These are phyloP conservation scores for Torymus texanus DNA, from an alignment of 2,888 invertebrate species.

Conservation along the genomic window DNA sequence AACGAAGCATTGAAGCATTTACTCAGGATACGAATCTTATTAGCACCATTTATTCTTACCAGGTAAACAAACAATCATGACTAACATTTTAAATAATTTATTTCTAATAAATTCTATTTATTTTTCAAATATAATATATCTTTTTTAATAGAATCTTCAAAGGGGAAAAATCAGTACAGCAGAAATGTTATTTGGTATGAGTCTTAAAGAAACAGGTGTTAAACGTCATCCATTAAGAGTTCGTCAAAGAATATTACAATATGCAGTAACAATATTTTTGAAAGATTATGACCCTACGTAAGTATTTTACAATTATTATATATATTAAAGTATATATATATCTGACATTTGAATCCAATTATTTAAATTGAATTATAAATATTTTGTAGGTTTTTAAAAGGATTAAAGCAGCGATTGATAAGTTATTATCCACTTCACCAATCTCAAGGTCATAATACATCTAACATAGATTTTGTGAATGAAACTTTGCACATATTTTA, in stretches of 20 bases:
- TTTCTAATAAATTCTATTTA: neutral
- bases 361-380: conserved; percentile 24
- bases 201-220: conserved; percentile 91
- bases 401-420: conserved; percentile 83
- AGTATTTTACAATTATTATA: conserved; percentile 67
- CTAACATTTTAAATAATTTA: neutral
- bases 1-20: conserved; percentile 87
- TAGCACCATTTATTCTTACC: conserved; percentile 88
- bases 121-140: conserved; percentile 7
- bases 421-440: conserved; percentile 85
- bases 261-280: conserved; percentile 91
- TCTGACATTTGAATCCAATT: conserved; percentile 17
- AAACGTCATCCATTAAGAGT: conserved; percentile 91
- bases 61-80: conserved; percentile 77
- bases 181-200: conserved; percentile 95
- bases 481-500: conserved; percentile 87
- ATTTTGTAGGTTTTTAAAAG: conserved; percentile 81
- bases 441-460: conserved; percentile 72
- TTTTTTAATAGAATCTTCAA: conserved; percentile 81
- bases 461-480: conserved; percentile 62
- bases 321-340: conserved; percentile 7
- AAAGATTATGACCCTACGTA: conserved; percentile 87
- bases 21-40: conserved; percentile 87
- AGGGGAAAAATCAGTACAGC: conserved; percentile 89
- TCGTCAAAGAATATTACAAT: conserved; percentile 90